Base-by-base conservation (phyloP, 2,888 invertebrate species). In the Drosophila antonietae region DNA sequence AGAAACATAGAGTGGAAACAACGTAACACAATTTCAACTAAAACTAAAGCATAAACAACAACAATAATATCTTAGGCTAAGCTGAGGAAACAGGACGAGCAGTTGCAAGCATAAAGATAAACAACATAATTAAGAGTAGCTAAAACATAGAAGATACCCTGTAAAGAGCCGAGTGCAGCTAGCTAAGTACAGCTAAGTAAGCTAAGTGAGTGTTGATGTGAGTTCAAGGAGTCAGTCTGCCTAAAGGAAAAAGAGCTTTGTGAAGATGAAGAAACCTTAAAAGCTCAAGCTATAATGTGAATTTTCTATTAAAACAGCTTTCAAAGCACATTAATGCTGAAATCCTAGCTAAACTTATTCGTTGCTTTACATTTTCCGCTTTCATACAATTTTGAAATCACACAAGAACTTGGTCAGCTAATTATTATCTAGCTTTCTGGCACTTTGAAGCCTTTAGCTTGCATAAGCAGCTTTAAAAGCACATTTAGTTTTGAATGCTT, bases 31-130 rank as follows among this genome's bases (percentile, higher is more conserved):
- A 63, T 61, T 52, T 5, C 33, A 72, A 69, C 75, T 61, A 69
- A 75, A 66, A 59, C 72, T 57, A 63, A 65, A 58, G 49, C 72
- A 62, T 47, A 76, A 62, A 69, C 55, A 75, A 71, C 60, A 73
- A 77, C 62, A 77, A 69, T 77, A 68, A 63, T 77, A 66, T 53
- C 76, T 71, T 75, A 72, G 56, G 68, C 72, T 72, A 64, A 65
- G 72, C 76, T 49, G 57, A 52, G 57, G 57, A 53, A 75, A 67
- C 56, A 65, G 61, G 43, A 57, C 71, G 71, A 75, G 75, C 72
- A 63, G 59, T 75, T 10, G 10, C 49, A 31, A 44, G 2, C 33
- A 33, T 8, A 37, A 14, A 10, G n/a, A 43, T 18, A 3, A 47
- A 15, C 56, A 63, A 57, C 46, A 52, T 41, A 39, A 58, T 58